These are phyloP conservation scores for Spilosoma lubricipeda DNA, from an alignment of 2,888 invertebrate genomes.

Conservation along the genomic window DNA sequence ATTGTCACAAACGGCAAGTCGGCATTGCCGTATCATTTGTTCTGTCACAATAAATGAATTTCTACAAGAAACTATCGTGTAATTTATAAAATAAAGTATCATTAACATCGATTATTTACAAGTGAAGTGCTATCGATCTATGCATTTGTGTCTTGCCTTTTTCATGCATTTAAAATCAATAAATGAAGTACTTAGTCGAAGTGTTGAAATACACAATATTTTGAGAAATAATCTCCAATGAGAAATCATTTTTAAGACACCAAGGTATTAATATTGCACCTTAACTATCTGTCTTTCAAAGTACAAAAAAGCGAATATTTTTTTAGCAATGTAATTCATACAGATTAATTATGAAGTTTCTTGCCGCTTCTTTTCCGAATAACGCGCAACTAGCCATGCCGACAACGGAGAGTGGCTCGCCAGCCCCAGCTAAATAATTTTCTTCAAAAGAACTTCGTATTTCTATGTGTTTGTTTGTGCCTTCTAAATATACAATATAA, in stretches of 20 bases:
- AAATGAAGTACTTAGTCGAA: background rate
- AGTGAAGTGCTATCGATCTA: background rate
- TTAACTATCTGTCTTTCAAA: too few relatives aligned
- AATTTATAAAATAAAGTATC: background rate
- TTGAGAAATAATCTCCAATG: background rate
- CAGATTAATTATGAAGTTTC: too few relatives aligned
- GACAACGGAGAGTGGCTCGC: too few relatives aligned
- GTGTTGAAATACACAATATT: background rate
- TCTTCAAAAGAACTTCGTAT: too few relatives aligned
- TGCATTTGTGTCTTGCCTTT: background rate
- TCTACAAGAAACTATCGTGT: too few relatives aligned
- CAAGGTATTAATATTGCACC: background rate
- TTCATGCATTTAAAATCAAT: background rate
- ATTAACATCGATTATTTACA: background rate
- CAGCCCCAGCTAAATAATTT: too few relatives aligned
- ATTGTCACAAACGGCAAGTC: background rate
- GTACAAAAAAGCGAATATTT: too few relatives aligned
- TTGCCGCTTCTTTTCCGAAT: too few relatives aligned
- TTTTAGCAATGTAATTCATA: background rate
- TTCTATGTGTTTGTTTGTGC: too few relatives aligned
- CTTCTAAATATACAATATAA: too few relatives aligned
- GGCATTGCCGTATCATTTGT: background rate
- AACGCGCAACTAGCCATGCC: too few relatives aligned
- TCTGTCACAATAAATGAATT: background rate
- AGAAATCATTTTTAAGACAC: background rate